Evolutionary conservation across 2,888 invertebrate species (phyloP).

Genomic region (Bugula neritina): DNA sequence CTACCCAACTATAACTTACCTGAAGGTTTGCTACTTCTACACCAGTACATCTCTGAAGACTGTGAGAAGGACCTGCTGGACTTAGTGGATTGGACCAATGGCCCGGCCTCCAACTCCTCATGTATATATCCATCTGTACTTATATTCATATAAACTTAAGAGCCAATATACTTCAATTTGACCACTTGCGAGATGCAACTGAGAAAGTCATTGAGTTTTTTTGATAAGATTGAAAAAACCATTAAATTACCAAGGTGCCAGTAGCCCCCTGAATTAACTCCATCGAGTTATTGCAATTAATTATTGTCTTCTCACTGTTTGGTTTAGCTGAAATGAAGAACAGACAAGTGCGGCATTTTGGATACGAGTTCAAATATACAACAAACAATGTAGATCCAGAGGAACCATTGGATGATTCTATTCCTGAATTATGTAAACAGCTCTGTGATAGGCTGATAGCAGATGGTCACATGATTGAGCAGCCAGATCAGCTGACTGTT

Average conservation of each 20-base stretch:
- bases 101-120: no score
- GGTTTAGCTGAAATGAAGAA: slow-evolving; percentile 63
- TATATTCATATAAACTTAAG: no score
- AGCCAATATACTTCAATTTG: no score
- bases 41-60: slow-evolving; percentile 65
- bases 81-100: slow-evolving; percentile 58
- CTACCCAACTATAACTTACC: slow-evolving; percentile 54
- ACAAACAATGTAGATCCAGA: slow-evolving; percentile 75
- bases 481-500: slow-evolving; percentile 54
- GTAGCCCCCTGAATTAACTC: no score
- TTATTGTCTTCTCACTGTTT: no score
- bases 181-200: no score
- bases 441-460: slow-evolving; percentile 61
- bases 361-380: slow-evolving; percentile 83
- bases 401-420: slow-evolving; percentile 60
- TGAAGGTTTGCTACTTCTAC: slow-evolving; percentile 65
- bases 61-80: slow-evolving; percentile 65
- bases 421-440: slow-evolving; percentile 67
- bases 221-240: no score
- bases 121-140: no score
- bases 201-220: no score
- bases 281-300: no score
- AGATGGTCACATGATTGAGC: slow-evolving; percentile 44
- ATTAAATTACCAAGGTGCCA: no score
- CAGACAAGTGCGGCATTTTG: slow-evolving; percentile 80